Evolutionary conservation across 2,113 vertebrate genomes (phyloP).

Genomic region (Ceyx cyanopectus): DNA sequence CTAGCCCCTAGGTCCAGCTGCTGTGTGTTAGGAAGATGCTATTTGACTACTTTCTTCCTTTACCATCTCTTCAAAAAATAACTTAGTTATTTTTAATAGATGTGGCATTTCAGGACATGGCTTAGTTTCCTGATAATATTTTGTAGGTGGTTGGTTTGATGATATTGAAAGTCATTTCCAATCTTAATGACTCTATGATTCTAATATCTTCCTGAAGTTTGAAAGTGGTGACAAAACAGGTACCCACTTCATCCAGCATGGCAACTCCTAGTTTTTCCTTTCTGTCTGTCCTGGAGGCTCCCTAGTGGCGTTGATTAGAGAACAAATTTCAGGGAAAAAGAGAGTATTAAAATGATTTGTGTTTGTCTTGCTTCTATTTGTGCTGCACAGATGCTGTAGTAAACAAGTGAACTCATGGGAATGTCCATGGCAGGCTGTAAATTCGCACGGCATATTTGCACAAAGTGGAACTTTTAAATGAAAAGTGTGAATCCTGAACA

Average conservation of each 20-base stretch:
- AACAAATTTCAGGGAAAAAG: background rate
- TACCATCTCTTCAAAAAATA: background rate
- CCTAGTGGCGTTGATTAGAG: background rate
- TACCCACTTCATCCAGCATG: background rate
- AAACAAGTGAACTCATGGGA: slow-evolving; percentile 9
- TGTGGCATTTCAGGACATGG: too few relatives aligned
- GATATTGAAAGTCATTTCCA: too few relatives aligned
- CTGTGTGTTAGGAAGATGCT: background rate
- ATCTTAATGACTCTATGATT: too few relatives aligned
- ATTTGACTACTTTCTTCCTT: background rate
- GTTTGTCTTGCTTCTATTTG: slow-evolving; percentile 5
- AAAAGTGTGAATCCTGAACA: slow-evolving; percentile 1
- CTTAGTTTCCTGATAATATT: too few relatives aligned
- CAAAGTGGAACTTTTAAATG: background rate
- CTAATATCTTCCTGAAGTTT: background rate
- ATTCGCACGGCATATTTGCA: background rate
- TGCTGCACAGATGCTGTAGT: background rate
- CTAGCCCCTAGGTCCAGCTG: background rate
- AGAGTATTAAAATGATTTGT: slow-evolving; percentile 14
- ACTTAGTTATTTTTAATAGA: background rate
- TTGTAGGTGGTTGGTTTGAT: too few relatives aligned
- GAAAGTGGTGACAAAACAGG: background rate
- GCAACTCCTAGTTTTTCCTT: background rate
- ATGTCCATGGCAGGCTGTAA: background rate
- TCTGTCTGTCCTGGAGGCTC: background rate